Conservation (phyloP, 2,113 vertebrate species). For the Ibidorhyncha struthersii region DNA sequence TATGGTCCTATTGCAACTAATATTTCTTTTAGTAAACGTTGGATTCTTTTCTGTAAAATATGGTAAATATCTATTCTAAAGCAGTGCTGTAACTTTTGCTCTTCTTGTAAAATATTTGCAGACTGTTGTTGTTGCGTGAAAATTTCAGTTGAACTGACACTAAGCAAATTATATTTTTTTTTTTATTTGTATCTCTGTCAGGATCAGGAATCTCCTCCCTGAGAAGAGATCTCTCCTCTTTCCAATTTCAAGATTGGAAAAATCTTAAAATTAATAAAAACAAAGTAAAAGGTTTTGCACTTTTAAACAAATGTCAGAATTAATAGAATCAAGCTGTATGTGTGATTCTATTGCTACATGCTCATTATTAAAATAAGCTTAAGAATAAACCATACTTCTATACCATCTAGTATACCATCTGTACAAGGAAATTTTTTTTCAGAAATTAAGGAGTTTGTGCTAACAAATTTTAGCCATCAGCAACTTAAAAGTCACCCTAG, state of each 20-base stretch:
- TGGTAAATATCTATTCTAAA: neutral
- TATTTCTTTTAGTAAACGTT: neutral
- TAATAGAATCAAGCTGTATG: neutral
- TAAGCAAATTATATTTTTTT: neutral
- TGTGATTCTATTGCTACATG: neutral
- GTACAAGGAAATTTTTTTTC: neutral
- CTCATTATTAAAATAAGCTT: neutral
- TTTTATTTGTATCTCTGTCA: neutral
- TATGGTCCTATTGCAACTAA: neutral
- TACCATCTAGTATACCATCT: neutral
- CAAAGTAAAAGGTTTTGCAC: neutral
- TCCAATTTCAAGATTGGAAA: neutral
- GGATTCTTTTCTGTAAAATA: neutral
- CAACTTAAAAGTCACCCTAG: neutral
- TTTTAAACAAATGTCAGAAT: neutral
- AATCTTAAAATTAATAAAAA: neutral
- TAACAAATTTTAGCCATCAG: neutral
- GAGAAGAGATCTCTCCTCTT: too few relatives aligned
- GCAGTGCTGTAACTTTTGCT: accelerated
- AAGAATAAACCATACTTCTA: neutral
- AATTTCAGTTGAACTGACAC: neutral
- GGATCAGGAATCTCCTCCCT: neutral
- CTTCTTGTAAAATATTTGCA: neutral
- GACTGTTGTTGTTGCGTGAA: neutral
- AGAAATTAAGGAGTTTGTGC: neutral